A percentile compares a stretch with the other conserved stretches of the same genome.
Conservation (phyloP, 1,140 invertebrate genomes). For the Diprion similis region DNA sequence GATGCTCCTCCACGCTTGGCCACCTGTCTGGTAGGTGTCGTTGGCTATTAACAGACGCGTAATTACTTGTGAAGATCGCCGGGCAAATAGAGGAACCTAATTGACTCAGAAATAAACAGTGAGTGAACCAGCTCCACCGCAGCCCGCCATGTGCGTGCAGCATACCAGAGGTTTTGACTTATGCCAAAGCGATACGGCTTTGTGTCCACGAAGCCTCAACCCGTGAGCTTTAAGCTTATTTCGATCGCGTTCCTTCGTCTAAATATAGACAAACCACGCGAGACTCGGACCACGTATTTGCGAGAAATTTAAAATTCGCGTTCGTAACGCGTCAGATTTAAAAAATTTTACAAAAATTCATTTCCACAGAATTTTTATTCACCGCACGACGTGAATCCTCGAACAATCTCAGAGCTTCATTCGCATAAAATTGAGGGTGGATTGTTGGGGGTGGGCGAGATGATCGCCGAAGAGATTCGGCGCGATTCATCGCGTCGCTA, state of each 20-base stretch:
- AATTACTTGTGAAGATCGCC: conserved; percentile 55
- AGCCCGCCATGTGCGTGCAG: conserved; percentile 38
- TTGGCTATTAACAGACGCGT: conserved; percentile 56
- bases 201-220: conserved; percentile 41
- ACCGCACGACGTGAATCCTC: not conserved
- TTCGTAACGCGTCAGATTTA: not conserved
- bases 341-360: not conserved
- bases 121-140: conserved; percentile 34
- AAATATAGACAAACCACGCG: conserved; percentile 46
- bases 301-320: not conserved
- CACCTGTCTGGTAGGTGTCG: conserved; percentile 54
- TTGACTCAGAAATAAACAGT: conserved; percentile 60
- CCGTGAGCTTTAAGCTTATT: conserved; percentile 35
- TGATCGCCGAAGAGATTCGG: no score
- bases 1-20: not conserved
- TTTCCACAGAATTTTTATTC: not conserved
- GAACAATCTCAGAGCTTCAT: not conserved
- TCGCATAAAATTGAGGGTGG: not conserved
- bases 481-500: not conserved
- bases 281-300: not conserved
- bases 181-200: conserved; percentile 60
- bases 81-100: conserved; percentile 59
- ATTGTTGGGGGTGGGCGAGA: not conserved
- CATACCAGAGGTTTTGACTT: conserved; percentile 57
- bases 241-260: conserved; percentile 45